phyloP scores from a whole-genome alignment of 2,113 vertebrate genomes.

The Chaenocephalus aceratus region DNA sequence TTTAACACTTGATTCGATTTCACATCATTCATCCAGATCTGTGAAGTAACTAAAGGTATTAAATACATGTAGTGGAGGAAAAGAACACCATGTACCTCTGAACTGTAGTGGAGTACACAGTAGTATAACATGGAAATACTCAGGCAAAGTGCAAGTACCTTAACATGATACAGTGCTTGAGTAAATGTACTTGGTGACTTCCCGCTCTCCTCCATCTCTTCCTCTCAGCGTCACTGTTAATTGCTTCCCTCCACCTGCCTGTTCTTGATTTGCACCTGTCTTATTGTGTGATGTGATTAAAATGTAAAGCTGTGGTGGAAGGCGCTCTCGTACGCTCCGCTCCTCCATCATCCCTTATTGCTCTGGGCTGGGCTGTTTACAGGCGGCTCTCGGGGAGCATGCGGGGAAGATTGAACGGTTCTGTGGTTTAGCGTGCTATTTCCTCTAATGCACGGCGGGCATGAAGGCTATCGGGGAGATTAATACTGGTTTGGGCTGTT shows the following conservation, averaged over 20 bases:
- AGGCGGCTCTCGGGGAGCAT: slow-evolving; percentile 64
- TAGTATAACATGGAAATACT: too few relatives aligned
- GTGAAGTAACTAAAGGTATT: too few relatives aligned
- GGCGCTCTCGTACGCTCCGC: slow-evolving; percentile 36
- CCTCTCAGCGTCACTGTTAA: slow-evolving; percentile 55
- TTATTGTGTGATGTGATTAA: slow-evolving; percentile 82
- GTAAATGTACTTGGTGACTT: too few relatives aligned
- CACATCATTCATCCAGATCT: too few relatives aligned
- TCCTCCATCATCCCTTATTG: slow-evolving; percentile 81
- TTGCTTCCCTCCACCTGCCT: slow-evolving; percentile 60
- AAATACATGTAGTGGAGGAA: too few relatives aligned
- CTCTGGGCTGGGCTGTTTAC: slow-evolving; percentile 65
- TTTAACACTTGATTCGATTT: too few relatives aligned
- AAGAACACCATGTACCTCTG: too few relatives aligned
- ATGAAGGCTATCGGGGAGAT: slow-evolving; percentile 80
- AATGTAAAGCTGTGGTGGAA: slow-evolving; percentile 76
- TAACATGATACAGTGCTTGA: too few relatives aligned
- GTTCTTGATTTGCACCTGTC: slow-evolving; percentile 69
- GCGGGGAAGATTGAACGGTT: slow-evolving; percentile 74
- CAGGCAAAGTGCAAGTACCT: too few relatives aligned
- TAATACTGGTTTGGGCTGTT: slow-evolving; percentile 80
- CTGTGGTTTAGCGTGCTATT: slow-evolving; percentile 73
- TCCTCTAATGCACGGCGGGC: slow-evolving; percentile 76
- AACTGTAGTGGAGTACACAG: too few relatives aligned
- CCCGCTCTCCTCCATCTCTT: background rate